These are phyloP conservation scores for Macrobrachium nipponense DNA, from an alignment of 1,140 invertebrate species.

Conservation along the genomic window DNA sequence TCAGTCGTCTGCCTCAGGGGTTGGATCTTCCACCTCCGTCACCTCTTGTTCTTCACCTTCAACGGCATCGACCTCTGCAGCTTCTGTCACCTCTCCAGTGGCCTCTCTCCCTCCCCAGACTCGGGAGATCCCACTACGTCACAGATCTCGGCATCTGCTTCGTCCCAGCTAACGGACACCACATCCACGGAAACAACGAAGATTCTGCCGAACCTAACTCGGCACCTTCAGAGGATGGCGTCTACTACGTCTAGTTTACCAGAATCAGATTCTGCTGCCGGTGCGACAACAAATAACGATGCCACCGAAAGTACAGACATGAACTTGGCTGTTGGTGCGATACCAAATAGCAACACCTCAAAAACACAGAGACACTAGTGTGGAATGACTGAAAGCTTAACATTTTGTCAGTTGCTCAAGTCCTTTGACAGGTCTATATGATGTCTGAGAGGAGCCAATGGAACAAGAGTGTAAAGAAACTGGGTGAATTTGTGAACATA, in stretches of 20 bases:
- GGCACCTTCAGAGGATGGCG: background rate
- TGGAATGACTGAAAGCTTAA: background rate
- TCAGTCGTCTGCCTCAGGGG: background rate
- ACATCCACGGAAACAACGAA: background rate
- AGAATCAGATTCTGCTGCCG: background rate
- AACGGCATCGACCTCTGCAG: background rate
- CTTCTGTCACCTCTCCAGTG: slow-evolving; percentile 4
- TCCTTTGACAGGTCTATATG: slow-evolving; percentile 12
- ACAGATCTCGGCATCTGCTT: slow-evolving; percentile 4
- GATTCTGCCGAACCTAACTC: background rate
- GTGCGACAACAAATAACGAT: slow-evolving; percentile 1
- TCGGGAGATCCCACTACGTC: slow-evolving; percentile 37
- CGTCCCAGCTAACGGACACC: background rate
- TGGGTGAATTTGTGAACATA: slow-evolving; percentile 14
- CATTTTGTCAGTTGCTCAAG: slow-evolving; percentile 48
- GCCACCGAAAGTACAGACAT: background rate
- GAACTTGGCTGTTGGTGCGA: background rate
- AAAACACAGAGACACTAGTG: background rate
- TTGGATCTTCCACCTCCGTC: slow-evolving; percentile 10
- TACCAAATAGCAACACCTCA: background rate
- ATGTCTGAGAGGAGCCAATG: slow-evolving; percentile 18
- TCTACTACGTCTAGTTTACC: slow-evolving; percentile 12
- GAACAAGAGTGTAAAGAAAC: slow-evolving; percentile 19
- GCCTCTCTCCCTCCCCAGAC: background rate
- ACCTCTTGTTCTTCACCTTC: slow-evolving; percentile 10